Evolutionary conservation across 2,113 vertebrate genomes (phyloP), one percentile per base, ranked within the genome.

Genomic region (Oncorhynchus kisutch): DNA sequence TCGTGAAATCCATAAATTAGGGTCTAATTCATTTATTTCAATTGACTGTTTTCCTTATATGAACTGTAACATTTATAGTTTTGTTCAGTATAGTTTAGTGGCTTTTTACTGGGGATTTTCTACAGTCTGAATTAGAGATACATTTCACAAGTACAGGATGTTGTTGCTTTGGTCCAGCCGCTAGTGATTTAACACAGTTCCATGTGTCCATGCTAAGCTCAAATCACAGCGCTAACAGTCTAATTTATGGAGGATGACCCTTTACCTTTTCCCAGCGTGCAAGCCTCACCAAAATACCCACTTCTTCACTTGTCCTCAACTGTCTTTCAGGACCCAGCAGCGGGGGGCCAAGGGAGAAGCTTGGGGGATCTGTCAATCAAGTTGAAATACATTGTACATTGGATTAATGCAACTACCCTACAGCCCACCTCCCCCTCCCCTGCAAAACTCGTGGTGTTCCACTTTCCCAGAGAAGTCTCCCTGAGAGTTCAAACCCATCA

Each of bases 371-470:
- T 84, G 89, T 83, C 89, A 84, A 85, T 91, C 91, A 90, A 87
- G 84, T 74, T 85, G 86, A 85, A 90, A 80, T 80, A 84, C 87
- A 92, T 90, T 91, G 87, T 89, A 86, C 77, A 80, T 75, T 78
- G 88, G 87, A 90, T 89, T 90, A 90, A 74, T 57, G 68, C 78
- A 4, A 78, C 71, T 54, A 39, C 57, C 31, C 7, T 69, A 60
- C 54, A 34, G 39, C 24, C 13, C 25, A 67, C 62, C 75, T 25
- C 51, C 57, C 49, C n/a, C n/a, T 3, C 62, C 69, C 75, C 51
- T 71, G 13, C 14, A 24, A 77, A 62, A 76, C 31, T 74, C 54
- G 79, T 84, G 82, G 82, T 14, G 51, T 87, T 84, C 80, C 74
- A 68, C 73, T 80, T 89, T 87, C 88, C 85, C 86, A 91, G 20